phyloP scores from a whole-genome alignment of 1,140 invertebrate species.

The Phocides pigmalion region DNA sequence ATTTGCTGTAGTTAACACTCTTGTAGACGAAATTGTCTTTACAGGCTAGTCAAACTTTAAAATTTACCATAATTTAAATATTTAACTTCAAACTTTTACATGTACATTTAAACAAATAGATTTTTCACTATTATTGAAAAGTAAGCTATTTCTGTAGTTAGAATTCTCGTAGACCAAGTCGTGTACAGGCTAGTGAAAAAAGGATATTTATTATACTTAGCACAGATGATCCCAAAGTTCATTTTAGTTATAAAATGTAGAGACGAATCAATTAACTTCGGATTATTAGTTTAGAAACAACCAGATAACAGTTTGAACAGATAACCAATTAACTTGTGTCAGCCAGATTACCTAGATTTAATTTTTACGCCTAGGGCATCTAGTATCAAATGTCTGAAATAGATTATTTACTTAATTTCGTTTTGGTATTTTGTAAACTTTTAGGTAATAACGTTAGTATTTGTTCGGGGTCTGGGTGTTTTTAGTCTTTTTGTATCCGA shows the following conservation, averaged over 20 bases:
- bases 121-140: too few relatives aligned
- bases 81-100: too few relatives aligned
- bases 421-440: not conserved
- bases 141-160: too few relatives aligned
- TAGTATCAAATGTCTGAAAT: not conserved
- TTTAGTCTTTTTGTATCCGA: too few relatives aligned
- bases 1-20: too few relatives aligned
- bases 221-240: not conserved
- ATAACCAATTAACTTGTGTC: slow-evolving; percentile 15
- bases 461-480: too few relatives aligned
- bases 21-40: too few relatives aligned
- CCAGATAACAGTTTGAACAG: not conserved
- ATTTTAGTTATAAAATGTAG: not conserved
- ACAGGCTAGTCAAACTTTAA: too few relatives aligned
- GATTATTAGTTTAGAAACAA: not conserved
- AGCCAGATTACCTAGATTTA: not conserved
- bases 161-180: too few relatives aligned
- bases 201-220: not conserved
- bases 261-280: not conserved
- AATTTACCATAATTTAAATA: too few relatives aligned
- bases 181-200: not conserved
- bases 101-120: too few relatives aligned
- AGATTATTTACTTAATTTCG: not conserved
- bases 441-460: too few relatives aligned
- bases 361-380: slow-evolving; percentile 2